A percentile compares a stretch with the other conserved stretches of the same genome.
Evolutionary conservation across 2,113 vertebrate genomes (phyloP).

Genomic region (Xenopus borealis): DNA sequence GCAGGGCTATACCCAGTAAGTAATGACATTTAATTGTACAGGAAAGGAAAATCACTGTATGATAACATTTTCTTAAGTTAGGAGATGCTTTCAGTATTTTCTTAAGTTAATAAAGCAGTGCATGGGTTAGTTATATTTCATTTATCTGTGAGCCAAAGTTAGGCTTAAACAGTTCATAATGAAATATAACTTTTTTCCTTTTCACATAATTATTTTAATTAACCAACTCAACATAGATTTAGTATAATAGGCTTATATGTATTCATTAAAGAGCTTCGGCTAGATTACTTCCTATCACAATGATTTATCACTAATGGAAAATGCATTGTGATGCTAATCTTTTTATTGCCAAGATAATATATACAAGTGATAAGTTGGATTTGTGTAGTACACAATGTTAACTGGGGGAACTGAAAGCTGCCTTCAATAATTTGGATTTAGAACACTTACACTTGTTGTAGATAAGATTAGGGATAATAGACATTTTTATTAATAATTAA

Average conservation of each 20-base stretch:
- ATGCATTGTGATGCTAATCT: constrained; percentile 49
- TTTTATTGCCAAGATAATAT: constrained; percentile 52
- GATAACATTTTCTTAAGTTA: no score
- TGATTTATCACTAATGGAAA: constrained; percentile 48
- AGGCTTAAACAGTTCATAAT: constrained; percentile 35
- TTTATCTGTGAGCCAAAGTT: not conserved
- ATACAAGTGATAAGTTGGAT: constrained; percentile 47
- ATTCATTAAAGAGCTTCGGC: constrained; percentile 53
- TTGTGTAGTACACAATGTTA: constrained; percentile 34
- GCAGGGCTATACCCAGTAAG: no score
- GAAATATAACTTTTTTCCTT: constrained; percentile 47
- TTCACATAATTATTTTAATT: constrained; percentile 56
- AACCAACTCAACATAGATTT: constrained; percentile 50
- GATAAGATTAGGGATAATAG: no score
- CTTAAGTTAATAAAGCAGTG: not conserved
- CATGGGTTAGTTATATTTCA: not conserved
- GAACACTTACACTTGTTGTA: no score
- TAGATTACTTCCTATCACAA: constrained; percentile 51
- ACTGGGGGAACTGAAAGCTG: not conserved
- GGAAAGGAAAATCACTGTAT: no score
- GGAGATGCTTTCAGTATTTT: no score
- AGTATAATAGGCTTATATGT: constrained; percentile 40
- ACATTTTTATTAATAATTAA: no score
- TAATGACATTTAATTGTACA: no score
- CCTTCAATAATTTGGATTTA: not conserved